Base-by-base conservation (phyloP, 2,888 invertebrate genomes). In the Tiliacea aurago region DNA sequence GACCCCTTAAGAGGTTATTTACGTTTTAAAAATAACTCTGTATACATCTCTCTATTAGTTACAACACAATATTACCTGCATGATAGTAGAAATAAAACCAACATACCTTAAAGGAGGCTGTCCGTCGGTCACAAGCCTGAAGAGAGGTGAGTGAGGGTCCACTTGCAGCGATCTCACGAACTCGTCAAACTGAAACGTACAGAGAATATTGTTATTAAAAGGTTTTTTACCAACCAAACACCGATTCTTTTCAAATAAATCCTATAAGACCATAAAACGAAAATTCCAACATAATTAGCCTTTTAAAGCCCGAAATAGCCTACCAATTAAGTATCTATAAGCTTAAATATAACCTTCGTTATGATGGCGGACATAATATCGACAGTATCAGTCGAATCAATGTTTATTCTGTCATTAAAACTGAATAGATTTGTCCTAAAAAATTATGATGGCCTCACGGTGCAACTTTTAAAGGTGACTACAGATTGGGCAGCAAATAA, bases 121-220 rank as follows among this genome's bases (percentile, higher is more conserved):
- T 78, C 98, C 98, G 88, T 98, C 98, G 58, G 98, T 98, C 88
- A 98, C 97, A 82, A 98, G 95, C 93, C 97, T 97, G 94, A 97
- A 97, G 88, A 97, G 96, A 47, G 97, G 95, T 43, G 97, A 97
- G 90, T 97, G 96, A 43, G 97, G 97, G 92, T 97, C 97, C 90
- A 98, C 97, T 88, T 97, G 97, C 82, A 98, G 95, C 84, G 97
- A 97, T 86, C 97, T 96, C 89, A 98, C 97, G 95, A 98, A 98
- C 86, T 97, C 97, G 92, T 98, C 98, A 93, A 98, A 98, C 98
- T 98, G 97, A 51, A 78, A 78, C 0, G 47, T 51, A 41, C 15
- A 73, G 1, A 78, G 43, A 61, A 55, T n/a, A 33, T 49, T 28
- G 45, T 64, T 33, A 56, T 1, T 18, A 55, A 28, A 55, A 37